phyloP scores from a whole-genome alignment of 1,140 invertebrate genomes.

The Drosophila guanche region DNA sequence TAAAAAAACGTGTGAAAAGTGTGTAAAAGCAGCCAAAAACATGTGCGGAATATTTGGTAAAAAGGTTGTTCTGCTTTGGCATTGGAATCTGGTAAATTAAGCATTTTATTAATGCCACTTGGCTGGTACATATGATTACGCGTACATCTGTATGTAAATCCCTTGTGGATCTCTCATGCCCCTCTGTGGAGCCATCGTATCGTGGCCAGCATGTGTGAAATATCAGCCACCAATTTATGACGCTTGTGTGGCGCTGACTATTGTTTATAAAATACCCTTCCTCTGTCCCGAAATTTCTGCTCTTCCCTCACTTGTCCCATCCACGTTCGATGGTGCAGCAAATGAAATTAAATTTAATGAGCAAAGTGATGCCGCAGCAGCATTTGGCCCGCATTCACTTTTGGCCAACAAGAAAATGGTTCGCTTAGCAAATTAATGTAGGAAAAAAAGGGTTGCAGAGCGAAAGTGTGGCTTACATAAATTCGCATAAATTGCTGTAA shows the following conservation, averaged over 20 bases:
- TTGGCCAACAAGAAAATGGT: conserved; percentile 64
- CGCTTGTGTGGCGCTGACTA: conserved; percentile 64
- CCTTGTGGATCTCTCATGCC: conserved; percentile 1
- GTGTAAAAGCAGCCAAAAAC: not conserved
- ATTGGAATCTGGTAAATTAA: conserved; percentile 64
- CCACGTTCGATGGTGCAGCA: conserved; percentile 16
- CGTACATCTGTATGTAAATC: conserved; percentile 17
- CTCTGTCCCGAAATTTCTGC: not conserved
- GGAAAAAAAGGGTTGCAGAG: not conserved
- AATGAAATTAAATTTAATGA: conserved; percentile 75
- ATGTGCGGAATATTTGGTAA: conserved; percentile 11
- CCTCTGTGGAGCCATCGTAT: not conserved
- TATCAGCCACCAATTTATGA: conserved; percentile 75
- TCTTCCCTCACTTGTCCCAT: not conserved
- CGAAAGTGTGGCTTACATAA: conserved; percentile 12
- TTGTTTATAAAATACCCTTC: conserved; percentile 65
- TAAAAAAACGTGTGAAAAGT: conserved; percentile 16
- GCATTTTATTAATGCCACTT: conserved; percentile 73
- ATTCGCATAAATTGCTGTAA: conserved; percentile 67
- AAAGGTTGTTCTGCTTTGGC: conserved; percentile 33
- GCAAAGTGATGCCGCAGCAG: conserved; percentile 44
- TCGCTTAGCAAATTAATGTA: conserved; percentile 71
- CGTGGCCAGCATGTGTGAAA: conserved; percentile 71
- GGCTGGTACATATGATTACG: conserved; percentile 4
- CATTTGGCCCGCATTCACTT: conserved; percentile 24